These are phyloP conservation scores for Buteo buteo DNA, from an alignment of 2,113 vertebrate species.

Conservation along the genomic window DNA sequence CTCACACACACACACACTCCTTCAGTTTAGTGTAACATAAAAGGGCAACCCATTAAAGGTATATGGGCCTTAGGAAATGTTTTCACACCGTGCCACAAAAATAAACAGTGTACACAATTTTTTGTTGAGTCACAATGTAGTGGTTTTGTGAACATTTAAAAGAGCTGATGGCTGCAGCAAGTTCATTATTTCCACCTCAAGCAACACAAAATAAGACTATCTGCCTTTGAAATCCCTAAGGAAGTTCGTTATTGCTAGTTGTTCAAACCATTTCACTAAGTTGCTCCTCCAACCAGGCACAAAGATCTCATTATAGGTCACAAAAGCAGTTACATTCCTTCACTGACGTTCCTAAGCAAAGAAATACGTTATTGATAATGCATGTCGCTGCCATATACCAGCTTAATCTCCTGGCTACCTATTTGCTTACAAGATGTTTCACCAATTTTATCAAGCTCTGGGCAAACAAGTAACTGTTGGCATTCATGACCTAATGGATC, in stretches of 20 bases:
- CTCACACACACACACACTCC: background rate
- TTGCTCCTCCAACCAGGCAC: background rate
- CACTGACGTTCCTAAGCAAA: background rate
- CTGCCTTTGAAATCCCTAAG: background rate
- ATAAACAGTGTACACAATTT: background rate
- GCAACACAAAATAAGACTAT: background rate
- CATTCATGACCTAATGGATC: background rate
- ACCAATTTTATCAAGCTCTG: background rate
- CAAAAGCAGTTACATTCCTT: background rate
- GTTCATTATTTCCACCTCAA: conserved; percentile 9
- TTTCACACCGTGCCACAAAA: conserved; percentile 33
- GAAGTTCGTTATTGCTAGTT: background rate
- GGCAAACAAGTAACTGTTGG: background rate
- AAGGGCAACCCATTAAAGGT: background rate
- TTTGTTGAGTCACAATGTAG: background rate
- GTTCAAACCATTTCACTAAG: background rate
- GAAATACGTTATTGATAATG: background rate
- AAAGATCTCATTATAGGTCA: background rate
- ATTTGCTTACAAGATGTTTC: background rate
- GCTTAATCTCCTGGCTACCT: background rate
- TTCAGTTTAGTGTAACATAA: background rate
- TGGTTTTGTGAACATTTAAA: background rate
- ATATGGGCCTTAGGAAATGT: background rate
- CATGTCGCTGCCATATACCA: background rate
- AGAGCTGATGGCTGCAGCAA: background rate